Base-by-base conservation (phyloP, 2,888 invertebrate species). In the Clepsis dumicolana region DNA sequence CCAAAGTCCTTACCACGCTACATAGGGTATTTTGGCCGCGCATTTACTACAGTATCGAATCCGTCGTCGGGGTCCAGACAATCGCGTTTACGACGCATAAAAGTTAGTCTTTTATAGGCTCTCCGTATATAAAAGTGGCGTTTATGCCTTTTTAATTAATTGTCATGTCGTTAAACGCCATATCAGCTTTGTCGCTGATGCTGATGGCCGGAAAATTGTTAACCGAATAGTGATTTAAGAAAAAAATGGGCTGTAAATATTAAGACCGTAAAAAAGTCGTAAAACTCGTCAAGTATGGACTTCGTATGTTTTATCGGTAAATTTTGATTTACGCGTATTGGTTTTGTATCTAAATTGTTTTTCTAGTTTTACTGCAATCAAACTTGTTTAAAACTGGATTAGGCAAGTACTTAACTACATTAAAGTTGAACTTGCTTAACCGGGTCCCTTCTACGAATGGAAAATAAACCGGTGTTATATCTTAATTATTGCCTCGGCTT, bases 11-110 rank as follows among this genome's bases (percentile, higher is more conserved):
- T 74, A 75, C 80, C 72, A 75, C 66, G 69, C 70, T 75, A 80
- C 80, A 79, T 77, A 74, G 75, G 77, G 73, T 70, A 70, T 79
- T 74, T 82, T 80, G 76, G 72, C 77, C 77, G 77, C 80, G 77
- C 77, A 74, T 77, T 78, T 32, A 41, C 80, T 77, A 74, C 82
- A 82, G 86, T 82, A 85, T 86, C 87, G 84, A 84, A 83, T 21
- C 48, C 48, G 84, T 83, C 86, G 87, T 81, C 86, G 82, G 87
- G 86, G 87, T 84, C 87, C 83, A 90, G 89, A 92, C 94, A 94
- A 93, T 93, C 92, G 88, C 90, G 86, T 94, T 94, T 94, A 94
- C 91, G 93, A 90, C 90, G 84, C 90, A 93, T 94, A 94, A 94
- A 94, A 94, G 91, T 92, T 92, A 93, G 91, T 89, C 92, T 93